Evolutionary conservation across 2,888 invertebrate species (phyloP).

Genomic region (Molorchus minor): DNA sequence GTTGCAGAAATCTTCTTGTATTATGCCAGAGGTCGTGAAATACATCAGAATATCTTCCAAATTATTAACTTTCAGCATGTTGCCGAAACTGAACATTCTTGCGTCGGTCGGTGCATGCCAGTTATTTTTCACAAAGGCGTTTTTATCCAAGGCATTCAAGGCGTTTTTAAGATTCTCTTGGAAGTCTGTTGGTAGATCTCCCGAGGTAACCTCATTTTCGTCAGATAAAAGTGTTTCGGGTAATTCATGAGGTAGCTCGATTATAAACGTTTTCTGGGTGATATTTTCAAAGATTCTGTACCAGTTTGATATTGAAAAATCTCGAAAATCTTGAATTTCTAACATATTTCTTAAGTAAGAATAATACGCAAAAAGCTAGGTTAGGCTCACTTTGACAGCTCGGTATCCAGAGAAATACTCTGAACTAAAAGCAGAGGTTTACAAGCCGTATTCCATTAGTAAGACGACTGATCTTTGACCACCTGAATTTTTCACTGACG

Average conservation of each 20-base stretch:
- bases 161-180: conserved; percentile 51
- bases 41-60: conserved; percentile 55
- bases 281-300: conserved; percentile 53
- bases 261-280: conserved; percentile 50
- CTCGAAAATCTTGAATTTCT: conserved; percentile 56
- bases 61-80: conserved; percentile 53
- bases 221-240: conserved; percentile 47
- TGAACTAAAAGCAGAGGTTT: too few relatives aligned
- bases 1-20: conserved; percentile 54
- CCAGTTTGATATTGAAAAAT: conserved; percentile 57
- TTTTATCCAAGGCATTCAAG: conserved; percentile 49
- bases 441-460: too few relatives aligned
- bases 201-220: conserved; percentile 32
- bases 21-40: conserved; percentile 54
- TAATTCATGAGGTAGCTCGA: conserved; percentile 51
- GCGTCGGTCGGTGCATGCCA: conserved; percentile 61
- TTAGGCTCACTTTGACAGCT: too few relatives aligned
- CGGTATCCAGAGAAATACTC: too few relatives aligned
- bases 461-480: too few relatives aligned
- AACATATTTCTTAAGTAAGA: conserved; percentile 29
- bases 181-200: conserved; percentile 37
- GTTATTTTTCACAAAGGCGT: conserved; percentile 58
- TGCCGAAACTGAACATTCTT: conserved; percentile 58
- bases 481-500: too few relatives aligned
- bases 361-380: not conserved